A percentile compares a stretch with the other conserved stretches of the same genome.
Conservation (phyloP, 1,140 invertebrate species). For the Zaprionus camerounensis region DNA sequence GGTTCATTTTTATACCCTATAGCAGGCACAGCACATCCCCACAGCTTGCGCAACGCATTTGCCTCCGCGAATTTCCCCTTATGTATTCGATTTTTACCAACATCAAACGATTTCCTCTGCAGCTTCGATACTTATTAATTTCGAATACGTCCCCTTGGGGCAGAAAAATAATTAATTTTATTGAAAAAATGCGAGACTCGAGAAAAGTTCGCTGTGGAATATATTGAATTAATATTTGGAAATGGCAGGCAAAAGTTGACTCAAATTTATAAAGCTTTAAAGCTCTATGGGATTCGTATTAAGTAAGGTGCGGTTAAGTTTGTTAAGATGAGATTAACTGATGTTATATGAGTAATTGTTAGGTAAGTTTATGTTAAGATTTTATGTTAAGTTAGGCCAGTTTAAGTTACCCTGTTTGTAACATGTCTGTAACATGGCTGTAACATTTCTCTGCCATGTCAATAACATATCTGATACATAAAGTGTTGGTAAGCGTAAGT, state of each 20-base stretch:
- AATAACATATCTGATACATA: too few relatives aligned
- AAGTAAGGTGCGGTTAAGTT: neutral
- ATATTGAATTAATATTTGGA: neutral
- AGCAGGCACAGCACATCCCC: neutral
- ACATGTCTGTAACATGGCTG: too few relatives aligned
- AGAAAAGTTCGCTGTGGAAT: neutral
- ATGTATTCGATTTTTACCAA: neutral
- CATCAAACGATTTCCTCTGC: slow-evolving; percentile 1
- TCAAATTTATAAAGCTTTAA: neutral
- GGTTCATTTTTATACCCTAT: slow-evolving; percentile 38
- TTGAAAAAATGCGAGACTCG: neutral
- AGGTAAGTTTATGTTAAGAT: too few relatives aligned
- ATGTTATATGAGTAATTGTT: too few relatives aligned
- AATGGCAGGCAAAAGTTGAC: neutral
- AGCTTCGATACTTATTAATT: neutral
- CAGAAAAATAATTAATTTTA: slow-evolving; percentile 1
- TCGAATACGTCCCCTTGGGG: neutral
- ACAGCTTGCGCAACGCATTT: neutral
- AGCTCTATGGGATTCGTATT: neutral
- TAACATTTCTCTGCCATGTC: too few relatives aligned
- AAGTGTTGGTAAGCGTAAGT: too few relatives aligned
- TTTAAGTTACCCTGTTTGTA: too few relatives aligned
- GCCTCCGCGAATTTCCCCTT: neutral
- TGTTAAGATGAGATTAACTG: neutral
- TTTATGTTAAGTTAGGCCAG: too few relatives aligned